Evolutionary conservation across 2,113 vertebrate species (phyloP).

Genomic region (Gymnarchus niloticus): DNA sequence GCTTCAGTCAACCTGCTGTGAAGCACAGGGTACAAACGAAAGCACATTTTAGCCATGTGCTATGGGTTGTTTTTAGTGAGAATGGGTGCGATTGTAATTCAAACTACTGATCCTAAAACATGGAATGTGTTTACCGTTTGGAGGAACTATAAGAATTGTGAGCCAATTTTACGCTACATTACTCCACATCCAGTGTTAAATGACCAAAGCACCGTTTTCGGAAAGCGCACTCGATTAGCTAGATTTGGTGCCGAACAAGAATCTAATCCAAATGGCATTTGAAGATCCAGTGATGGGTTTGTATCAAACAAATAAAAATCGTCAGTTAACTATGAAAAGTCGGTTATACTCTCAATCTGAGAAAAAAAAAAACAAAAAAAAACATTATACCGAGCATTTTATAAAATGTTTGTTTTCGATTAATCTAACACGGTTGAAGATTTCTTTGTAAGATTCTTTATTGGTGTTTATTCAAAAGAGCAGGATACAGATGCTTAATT

Average conservation of each 20-base stretch:
- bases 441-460: not conserved
- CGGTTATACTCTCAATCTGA: not conserved
- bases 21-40: not conserved
- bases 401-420: not conserved
- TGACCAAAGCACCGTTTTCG: not conserved
- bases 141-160: not conserved
- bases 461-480: not conserved
- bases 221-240: not conserved
- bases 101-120: not conserved
- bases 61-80: not conserved
- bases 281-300: not conserved
- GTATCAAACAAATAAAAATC: not conserved
- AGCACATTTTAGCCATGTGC: not conserved
- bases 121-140: not conserved
- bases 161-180: not conserved
- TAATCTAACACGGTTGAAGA: not conserved
- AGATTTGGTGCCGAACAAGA: not conserved
- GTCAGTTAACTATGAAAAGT: not conserved
- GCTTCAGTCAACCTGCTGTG: not conserved
- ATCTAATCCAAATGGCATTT: not conserved
- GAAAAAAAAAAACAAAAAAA: not conserved
- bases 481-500: not conserved
- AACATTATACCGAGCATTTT: not conserved
- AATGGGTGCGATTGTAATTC: not conserved
- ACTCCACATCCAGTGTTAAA: not conserved